Conservation (phyloP, 2,888 invertebrate genomes). For the Tenthredo livida region DNA sequence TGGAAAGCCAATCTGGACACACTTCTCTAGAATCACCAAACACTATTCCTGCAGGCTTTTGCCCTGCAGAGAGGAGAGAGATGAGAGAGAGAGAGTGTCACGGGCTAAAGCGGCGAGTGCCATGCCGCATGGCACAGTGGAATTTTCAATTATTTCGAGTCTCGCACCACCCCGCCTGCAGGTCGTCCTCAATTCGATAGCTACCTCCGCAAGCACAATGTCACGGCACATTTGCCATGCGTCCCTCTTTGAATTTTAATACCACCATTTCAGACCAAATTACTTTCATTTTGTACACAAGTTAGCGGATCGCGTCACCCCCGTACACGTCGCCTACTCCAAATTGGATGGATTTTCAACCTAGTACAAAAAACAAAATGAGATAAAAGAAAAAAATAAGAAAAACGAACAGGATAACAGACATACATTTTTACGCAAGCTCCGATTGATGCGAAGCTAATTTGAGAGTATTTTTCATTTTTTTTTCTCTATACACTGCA, state of each 20-base stretch:
- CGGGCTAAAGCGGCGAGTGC: conserved; percentile 2
- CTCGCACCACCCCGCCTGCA: not conserved
- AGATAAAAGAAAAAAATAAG: not conserved
- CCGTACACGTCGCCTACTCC: conserved; percentile 16
- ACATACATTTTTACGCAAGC: not conserved
- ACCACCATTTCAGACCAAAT: conserved; percentile 46
- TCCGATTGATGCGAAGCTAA: conserved; percentile 4
- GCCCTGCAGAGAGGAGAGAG: not conserved
- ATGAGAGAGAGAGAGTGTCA: not conserved
- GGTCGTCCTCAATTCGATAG: conserved; percentile 37
- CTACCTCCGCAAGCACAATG: conserved; percentile 34
- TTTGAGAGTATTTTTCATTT: too few relatives aligned
- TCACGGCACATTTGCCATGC: conserved; percentile 49
- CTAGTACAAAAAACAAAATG: not conserved
- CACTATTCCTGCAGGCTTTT: not conserved
- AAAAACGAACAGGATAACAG: not conserved
- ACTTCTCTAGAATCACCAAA: conserved; percentile 27
- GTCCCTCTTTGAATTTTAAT: conserved; percentile 51
- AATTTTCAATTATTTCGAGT: conserved; percentile 52
- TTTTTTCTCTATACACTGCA: too few relatives aligned
- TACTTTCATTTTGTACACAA: conserved; percentile 50
- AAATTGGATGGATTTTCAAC: conserved; percentile 44
- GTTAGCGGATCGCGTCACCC: conserved; percentile 39
- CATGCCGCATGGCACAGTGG: conserved; percentile 41
- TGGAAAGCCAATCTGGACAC: conserved; percentile 28